Percentiles rank a stretch among this genome's conserved stretches.
Conservation (phyloP, 2,888 invertebrate species). For the Omphaloscelis lunosa region DNA sequence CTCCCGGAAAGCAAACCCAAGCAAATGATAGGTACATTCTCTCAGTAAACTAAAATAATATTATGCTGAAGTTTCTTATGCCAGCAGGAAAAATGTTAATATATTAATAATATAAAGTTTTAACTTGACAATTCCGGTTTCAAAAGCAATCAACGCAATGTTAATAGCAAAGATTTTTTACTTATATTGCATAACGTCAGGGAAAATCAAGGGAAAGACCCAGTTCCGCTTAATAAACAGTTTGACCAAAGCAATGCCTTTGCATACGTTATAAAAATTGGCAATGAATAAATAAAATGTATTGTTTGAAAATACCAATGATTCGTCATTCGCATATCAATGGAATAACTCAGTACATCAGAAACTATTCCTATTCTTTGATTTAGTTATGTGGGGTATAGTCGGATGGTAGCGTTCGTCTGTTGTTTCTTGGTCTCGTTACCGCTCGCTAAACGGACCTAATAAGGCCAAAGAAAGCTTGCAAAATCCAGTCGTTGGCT, state of each 20-base stretch:
- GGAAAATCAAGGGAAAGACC: constrained; percentile 37
- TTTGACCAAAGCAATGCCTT: not conserved
- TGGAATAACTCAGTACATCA: constrained; percentile 25
- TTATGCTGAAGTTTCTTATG: not conserved
- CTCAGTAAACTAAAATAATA: not conserved
- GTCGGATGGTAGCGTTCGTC: constrained; percentile 6
- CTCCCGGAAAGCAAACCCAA: not conserved
- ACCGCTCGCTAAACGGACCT: constrained; percentile 8
- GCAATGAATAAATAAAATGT: constrained; percentile 12
- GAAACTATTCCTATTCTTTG: constrained; percentile 39
- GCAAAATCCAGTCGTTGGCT: constrained; percentile 34
- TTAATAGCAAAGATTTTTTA: constrained; percentile 5
- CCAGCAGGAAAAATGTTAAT: not conserved
- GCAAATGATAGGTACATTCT: not conserved
- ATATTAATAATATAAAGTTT: not conserved
- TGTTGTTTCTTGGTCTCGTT: constrained; percentile 25
- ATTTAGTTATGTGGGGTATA: not conserved
- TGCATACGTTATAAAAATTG: constrained; percentile 38
- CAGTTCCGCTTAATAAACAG: constrained; percentile 6
- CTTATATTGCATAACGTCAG: not conserved
- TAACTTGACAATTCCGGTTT: constrained; percentile 15
- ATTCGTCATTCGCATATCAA: constrained; percentile 21
- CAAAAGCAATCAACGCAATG: not conserved
- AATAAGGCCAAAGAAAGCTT: constrained; percentile 56
- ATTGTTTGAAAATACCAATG: constrained; percentile 48